Conservation (phyloP, 1,140 invertebrate species). For the Caenorhabditis remanei region DNA sequence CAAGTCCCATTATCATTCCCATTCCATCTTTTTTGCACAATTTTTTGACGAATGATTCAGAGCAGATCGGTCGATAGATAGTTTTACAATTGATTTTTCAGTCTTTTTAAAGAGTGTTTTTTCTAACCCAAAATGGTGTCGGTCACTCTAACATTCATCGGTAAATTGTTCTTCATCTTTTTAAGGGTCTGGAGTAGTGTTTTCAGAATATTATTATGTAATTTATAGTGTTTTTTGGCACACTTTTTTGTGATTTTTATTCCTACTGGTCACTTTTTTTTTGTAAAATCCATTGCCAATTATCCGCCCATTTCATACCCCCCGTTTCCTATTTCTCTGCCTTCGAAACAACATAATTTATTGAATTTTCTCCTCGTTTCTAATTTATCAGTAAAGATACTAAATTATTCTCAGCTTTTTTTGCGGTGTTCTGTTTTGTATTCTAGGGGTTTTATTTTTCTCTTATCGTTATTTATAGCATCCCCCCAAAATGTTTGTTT, state of each 20-base stretch:
- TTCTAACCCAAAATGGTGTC: conserved; percentile 38
- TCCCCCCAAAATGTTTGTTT: background rate
- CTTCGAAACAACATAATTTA: conserved; percentile 40
- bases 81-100: background rate
- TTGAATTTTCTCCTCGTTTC: conserved; percentile 2
- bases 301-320: background rate
- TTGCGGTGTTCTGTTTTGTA: conserved; percentile 38
- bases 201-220: background rate
- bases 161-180: conserved; percentile 16
- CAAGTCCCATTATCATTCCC: background rate
- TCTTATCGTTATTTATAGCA: background rate
- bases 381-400: background rate
- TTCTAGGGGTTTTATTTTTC: conserved; percentile 38
- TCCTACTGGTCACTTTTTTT: conserved; percentile 21
- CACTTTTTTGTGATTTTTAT: conserved; percentile 47
- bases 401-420: conserved; percentile 37
- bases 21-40: conserved; percentile 7
- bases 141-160: conserved; percentile 47
- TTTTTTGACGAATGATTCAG: conserved; percentile 53
- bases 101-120: background rate
- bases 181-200: background rate
- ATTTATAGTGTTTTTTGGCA: conserved; percentile 40
- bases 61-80: conserved; percentile 41
- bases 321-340: background rate
- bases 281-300: conserved; percentile 34